These are phyloP conservation scores for Trichechus manatus DNA, from an alignment of 2,113 vertebrate species.

Conservation along the genomic window DNA sequence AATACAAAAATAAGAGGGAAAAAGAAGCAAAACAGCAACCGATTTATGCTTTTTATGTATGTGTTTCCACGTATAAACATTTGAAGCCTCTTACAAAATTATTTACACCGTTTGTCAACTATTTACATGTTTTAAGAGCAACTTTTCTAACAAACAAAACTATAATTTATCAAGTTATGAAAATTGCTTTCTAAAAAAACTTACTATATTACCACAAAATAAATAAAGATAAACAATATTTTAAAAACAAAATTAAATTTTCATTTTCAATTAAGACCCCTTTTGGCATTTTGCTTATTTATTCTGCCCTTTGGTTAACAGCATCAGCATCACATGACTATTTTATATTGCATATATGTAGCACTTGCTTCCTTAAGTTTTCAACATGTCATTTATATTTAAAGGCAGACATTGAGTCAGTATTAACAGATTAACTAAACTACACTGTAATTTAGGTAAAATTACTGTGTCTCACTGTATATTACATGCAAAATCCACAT, in stretches of 20 bases:
- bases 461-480: slow-evolving; percentile 88
- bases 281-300: slow-evolving; percentile 90
- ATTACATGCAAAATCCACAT: slow-evolving; percentile 84
- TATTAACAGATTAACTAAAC: slow-evolving; percentile 87
- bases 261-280: slow-evolving; percentile 89
- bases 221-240: slow-evolving; percentile 92
- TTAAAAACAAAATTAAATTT: slow-evolving; percentile 89
- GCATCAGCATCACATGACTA: slow-evolving; percentile 84
- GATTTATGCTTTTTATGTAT: slow-evolving; percentile 85
- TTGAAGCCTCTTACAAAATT: slow-evolving; percentile 93
- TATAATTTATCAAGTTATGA: slow-evolving; percentile 93
- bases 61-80: slow-evolving; percentile 92
- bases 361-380: slow-evolving; percentile 78
- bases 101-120: slow-evolving; percentile 91
- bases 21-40: slow-evolving; percentile 91
- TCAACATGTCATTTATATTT: slow-evolving; percentile 82
- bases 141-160: slow-evolving; percentile 91
- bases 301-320: slow-evolving; percentile 90
- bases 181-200: slow-evolving; percentile 88
- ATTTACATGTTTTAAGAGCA: slow-evolving; percentile 92
- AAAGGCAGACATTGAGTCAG: slow-evolving; percentile 85
- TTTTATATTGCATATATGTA: slow-evolving; percentile 85
- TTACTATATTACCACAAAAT: slow-evolving; percentile 91
- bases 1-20: slow-evolving; percentile 91
- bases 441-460: slow-evolving; percentile 87